phyloP scores from a whole-genome alignment of 1,140 invertebrate species.

The Drosophila insularis region DNA sequence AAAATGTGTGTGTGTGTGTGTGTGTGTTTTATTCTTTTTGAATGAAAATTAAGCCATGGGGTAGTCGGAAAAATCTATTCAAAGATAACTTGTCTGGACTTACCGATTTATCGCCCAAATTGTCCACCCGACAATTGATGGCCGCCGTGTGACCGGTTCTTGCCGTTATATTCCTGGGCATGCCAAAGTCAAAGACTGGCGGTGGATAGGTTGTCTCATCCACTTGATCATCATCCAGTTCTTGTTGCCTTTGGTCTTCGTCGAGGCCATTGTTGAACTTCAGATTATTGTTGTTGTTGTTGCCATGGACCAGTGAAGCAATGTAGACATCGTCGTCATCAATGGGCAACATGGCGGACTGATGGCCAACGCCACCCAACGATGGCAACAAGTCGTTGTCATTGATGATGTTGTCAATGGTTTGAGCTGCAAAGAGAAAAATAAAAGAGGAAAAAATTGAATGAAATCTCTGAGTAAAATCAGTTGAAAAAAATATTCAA shows the following conservation, averaged over 20 bases:
- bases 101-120: slow-evolving; percentile 92
- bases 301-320: slow-evolving; percentile 55
- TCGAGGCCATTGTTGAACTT: slow-evolving; percentile 61
- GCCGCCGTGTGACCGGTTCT: slow-evolving; percentile 92
- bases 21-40: slow-evolving; percentile 10
- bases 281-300: slow-evolving; percentile 51
- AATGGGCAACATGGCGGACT: slow-evolving; percentile 23
- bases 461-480: slow-evolving; percentile 10
- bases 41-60: slow-evolving; percentile 45
- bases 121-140: slow-evolving; percentile 91
- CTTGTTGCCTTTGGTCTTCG: slow-evolving; percentile 40
- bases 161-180: slow-evolving; percentile 91
- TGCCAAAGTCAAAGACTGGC: slow-evolving; percentile 89
- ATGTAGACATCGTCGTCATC: slow-evolving; percentile 69
- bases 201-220: slow-evolving; percentile 83
- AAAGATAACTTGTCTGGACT: slow-evolving; percentile 81
- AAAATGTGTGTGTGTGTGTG: too few relatives aligned
- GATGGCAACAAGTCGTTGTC: slow-evolving; percentile 59
- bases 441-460: neutral
- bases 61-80: slow-evolving; percentile 24
- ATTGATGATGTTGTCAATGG: slow-evolving; percentile 24
- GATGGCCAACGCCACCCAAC: slow-evolving; percentile 29
- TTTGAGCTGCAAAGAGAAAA: slow-evolving; percentile 40
- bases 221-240: slow-evolving; percentile 32
- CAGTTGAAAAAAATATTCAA: neutral